A percentile compares a stretch with the other conserved stretches of the same genome.
Evolutionary conservation across 1,140 invertebrate genomes (phyloP).

Genomic region (Drepana arcuata): DNA sequence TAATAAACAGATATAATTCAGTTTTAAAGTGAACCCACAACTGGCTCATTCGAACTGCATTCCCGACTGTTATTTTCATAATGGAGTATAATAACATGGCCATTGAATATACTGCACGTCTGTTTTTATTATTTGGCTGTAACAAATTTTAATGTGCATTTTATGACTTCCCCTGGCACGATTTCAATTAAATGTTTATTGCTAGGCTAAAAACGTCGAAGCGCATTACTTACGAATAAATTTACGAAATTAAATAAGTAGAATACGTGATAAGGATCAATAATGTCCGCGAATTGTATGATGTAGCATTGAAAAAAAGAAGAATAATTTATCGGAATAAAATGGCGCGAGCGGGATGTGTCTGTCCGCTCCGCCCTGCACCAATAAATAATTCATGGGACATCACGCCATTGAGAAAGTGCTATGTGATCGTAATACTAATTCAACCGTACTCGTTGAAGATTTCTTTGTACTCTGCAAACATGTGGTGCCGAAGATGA

Average conservation of each 20-base stretch:
- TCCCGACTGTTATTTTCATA: conserved; percentile 11
- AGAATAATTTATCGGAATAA: conserved; percentile 44
- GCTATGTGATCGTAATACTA: conserved; percentile 64
- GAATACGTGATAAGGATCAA: conserved; percentile 10
- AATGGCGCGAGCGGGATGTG: conserved; percentile 27
- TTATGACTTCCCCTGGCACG: conserved; percentile 14
- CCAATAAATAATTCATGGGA: conserved; percentile 60
- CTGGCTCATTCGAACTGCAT: too few species aligned
- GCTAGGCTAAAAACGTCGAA: conserved; percentile 1
- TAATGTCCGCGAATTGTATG: conserved; percentile 19
- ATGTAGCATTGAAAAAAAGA: conserved; percentile 27
- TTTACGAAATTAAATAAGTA: conserved; percentile 5
- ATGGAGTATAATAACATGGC: conserved; percentile 19
- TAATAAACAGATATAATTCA: conserved; percentile 39
- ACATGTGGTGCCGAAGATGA: too few species aligned
- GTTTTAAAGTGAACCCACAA: too few species aligned
- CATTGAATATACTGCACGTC: conserved; percentile 19
- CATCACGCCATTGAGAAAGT: conserved; percentile 66
- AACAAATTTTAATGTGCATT: conserved; percentile 9
- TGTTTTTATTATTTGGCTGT: conserved; percentile 6
- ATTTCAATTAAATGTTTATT: conserved; percentile 15
- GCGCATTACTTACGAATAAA: conserved; percentile 5
- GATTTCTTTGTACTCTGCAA: conserved; percentile 24
- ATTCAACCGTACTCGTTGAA: conserved; percentile 48
- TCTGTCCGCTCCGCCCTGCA: conserved; percentile 8